Evolutionary conservation across 2,888 invertebrate genomes (phyloP), one percentile per base, ranked within the genome.

Genomic region (Calliphora vomitoria): DNA sequence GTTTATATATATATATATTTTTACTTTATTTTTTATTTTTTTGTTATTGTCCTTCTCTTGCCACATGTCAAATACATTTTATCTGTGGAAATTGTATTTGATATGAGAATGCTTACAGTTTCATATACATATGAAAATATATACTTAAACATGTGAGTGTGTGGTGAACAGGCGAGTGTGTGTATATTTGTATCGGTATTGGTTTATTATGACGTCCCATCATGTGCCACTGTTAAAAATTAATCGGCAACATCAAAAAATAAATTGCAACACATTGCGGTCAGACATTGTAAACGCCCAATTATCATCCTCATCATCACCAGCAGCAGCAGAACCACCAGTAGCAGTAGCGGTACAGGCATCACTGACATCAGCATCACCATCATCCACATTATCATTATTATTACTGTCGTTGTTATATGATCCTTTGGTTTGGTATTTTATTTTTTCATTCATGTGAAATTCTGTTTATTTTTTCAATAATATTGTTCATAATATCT

Each of bases 201-300:
- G 81, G 64, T 76, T 64, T 76, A 75, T 79, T 82, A 79, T 82
- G 78, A 82, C 71, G 74, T 64, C 79, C 87, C 82, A 85, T 87
- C 87, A 87, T 82, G 31, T 85, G 85, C 82, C 85, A 87, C 82
- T 80, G 85, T 85, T 85, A 85, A 82, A 68, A 87, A 85, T 87
- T 87, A 85, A 87, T 87, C 87, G 87, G 71, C 71, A 85, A 53
- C 79, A 85, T 87, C 85, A 87, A 87, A 87, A 87, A 79, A 87
- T 87, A 87, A 87, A 87, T 85, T 85, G 84, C 84, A 87, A 87
- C 85, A 85, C 87, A 87, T 87, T 87, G 87, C 79, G 87, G 87
- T 87, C 85, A 87, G 87, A 85, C 85, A 82, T 82, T 80, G 82
- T 85, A 82, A 87, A 87, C 85, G 78, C 78, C 64, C 85, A 85